Base-by-base conservation (phyloP, 2,797 vertebrate genomes). In the Acanthurus lineatus region DNA sequence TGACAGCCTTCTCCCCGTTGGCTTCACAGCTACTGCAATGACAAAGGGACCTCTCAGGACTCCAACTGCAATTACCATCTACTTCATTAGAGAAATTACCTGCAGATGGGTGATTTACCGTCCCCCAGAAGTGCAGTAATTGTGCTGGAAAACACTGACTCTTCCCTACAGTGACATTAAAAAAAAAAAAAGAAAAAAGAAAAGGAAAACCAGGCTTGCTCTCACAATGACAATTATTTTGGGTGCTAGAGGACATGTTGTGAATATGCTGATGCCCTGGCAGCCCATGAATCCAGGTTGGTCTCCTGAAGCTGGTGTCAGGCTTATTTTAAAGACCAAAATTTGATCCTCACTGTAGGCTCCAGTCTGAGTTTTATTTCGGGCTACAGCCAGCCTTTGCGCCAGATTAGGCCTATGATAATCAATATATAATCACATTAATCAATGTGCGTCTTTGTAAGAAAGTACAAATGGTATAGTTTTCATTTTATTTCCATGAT, bases 61-160 rank as follows among this genome's bases (percentile, higher is more conserved):
- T 74, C 53, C 85, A 85, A 65, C 77, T 87, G 88, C 83, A 76
- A 88, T 89, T 84, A 78, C 69, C 75, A 68, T 73, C 84, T 60
- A 77, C 88, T 82, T 91, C 79, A 91, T 91, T 90, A 91, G 63
- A 84, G 68, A 77, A 80, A 93, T 88, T 85, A 90, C 69, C 70
- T 74, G 81, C 85, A 87, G 89, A 87, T 87, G 82, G 85, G 62
- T 73, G 61, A 82, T 85, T 77, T 76, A 54, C 66, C 32, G 19
- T 68, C 35, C 65, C 73, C 73, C 73, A 79, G 73, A 66, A 70
- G 77, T 52, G 44, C 3, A 28, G 14, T 68, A 69, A 88, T 80
- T 79, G 71, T 64, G 45, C 67, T 47, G 60, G 68, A 70, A 82
- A 89, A 77, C 76, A 84, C n/a, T 80, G 68, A 48, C 67, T 32